Evolutionary conservation across 2,113 vertebrate species (phyloP).

Genomic region (Caranx ignobilis): DNA sequence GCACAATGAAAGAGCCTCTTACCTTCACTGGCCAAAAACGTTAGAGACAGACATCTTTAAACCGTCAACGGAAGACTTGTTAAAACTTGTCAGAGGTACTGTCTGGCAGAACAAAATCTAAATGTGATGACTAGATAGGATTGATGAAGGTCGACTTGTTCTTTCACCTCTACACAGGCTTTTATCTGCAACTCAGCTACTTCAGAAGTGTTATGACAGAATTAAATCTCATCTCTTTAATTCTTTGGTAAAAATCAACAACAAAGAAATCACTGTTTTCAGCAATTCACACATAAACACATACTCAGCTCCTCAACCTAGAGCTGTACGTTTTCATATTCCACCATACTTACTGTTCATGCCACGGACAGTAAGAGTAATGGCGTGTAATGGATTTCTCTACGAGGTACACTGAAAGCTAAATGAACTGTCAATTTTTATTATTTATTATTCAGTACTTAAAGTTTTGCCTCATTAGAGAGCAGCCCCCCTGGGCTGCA

Average conservation of each 20-base stretch:
- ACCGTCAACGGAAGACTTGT: background rate
- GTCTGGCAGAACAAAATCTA: background rate
- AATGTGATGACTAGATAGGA: background rate
- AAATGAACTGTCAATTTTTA: slow-evolving; percentile 99
- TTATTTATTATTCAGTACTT: slow-evolving; percentile 99
- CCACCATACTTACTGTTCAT: slow-evolving; percentile 92
- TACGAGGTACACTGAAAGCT: slow-evolving; percentile 96
- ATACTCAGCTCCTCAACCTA: slow-evolving; percentile 39
- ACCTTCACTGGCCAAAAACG: background rate
- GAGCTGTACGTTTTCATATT: slow-evolving; percentile 74
- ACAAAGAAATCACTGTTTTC: background rate
- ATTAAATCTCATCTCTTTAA: background rate
- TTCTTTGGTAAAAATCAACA: background rate
- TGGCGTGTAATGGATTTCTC: slow-evolving; percentile 96
- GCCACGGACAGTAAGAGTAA: slow-evolving; percentile 95
- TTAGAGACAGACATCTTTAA: background rate
- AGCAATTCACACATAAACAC: background rate
- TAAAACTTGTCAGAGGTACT: background rate
- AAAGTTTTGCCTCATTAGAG: slow-evolving; percentile 99
- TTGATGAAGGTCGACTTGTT: background rate
- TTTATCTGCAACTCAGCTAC: background rate
- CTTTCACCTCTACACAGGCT: background rate
- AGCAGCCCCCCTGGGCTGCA: slow-evolving; percentile 93
- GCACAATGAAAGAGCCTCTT: slow-evolving; percentile 3
- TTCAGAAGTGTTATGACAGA: background rate